A percentile compares a stretch with the other conserved stretches of the same genome.
Conservation (phyloP, 2,888 invertebrate genomes). For the Deroplatys truncata region DNA sequence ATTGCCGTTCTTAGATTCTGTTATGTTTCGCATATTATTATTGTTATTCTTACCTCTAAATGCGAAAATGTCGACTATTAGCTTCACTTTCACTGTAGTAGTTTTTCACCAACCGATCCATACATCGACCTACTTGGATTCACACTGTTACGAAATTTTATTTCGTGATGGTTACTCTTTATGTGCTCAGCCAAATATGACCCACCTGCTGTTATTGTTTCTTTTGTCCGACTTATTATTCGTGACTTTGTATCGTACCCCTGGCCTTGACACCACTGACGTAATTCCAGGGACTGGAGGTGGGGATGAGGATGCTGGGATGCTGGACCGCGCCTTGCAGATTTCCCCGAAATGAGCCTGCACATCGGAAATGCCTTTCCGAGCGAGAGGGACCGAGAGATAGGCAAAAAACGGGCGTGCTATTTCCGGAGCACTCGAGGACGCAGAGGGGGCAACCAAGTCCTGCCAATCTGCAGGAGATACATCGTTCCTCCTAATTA, state of each 20-base stretch:
- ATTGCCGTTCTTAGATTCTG: too few relatives aligned
- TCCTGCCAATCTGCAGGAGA: background rate
- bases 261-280: background rate
- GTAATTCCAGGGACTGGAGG: background rate
- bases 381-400: background rate
- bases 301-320: background rate
- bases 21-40: too few relatives aligned
- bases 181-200: too few relatives aligned
- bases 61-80: too few relatives aligned
- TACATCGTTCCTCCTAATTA: background rate
- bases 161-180: too few relatives aligned
- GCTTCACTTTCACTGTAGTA: too few relatives aligned
- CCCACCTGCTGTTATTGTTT: background rate
- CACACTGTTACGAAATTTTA: too few relatives aligned
- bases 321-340: background rate
- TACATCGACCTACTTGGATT: too few relatives aligned
- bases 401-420: background rate
- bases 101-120: too few relatives aligned
- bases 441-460: background rate
- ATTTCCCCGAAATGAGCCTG: background rate
- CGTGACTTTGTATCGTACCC: background rate
- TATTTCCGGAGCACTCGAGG: background rate
- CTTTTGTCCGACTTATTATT: background rate
- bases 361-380: background rate
- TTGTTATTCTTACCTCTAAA: too few relatives aligned